Evolutionary conservation across 1,140 invertebrate species (phyloP).

Genomic region (Tetragnatha versicolor): DNA sequence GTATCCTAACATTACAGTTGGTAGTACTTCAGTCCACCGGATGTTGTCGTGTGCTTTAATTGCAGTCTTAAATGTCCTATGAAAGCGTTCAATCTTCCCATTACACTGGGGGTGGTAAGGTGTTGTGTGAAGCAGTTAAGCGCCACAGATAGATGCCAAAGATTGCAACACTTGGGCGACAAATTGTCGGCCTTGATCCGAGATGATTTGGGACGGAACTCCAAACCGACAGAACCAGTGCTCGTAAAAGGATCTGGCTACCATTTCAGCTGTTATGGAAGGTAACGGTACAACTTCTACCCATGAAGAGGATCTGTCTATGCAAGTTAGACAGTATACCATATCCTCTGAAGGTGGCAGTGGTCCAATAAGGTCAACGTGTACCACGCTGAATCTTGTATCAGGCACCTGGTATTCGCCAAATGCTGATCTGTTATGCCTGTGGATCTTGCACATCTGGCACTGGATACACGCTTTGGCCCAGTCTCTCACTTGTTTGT

Average conservation of each 20-base stretch:
- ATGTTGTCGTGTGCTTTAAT: background rate
- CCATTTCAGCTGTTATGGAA: background rate
- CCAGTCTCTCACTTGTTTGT: no score
- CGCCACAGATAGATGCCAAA: background rate
- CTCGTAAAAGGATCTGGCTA: slow-evolving; percentile 12
- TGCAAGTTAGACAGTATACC: slow-evolving; percentile 14
- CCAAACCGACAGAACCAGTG: slow-evolving; percentile 2
- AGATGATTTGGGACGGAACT: background rate
- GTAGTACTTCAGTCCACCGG: background rate
- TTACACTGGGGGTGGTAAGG: slow-evolving; percentile 4
- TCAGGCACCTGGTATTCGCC: no score
- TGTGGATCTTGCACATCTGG: no score
- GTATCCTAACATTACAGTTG: background rate
- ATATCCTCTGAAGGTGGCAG: no score
- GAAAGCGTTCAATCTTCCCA: background rate
- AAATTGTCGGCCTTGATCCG: background rate
- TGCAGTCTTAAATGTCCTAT: background rate
- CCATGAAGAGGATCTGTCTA: background rate
- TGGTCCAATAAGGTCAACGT: no score
- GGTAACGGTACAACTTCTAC: background rate
- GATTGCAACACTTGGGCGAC: background rate
- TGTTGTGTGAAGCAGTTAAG: background rate
- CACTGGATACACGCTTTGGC: no score
- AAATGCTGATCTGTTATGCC: no score
- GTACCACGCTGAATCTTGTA: no score